These are phyloP conservation scores for Ariopsis seemanni DNA, from an alignment of 2,113 vertebrate genomes.

Conservation along the genomic window DNA sequence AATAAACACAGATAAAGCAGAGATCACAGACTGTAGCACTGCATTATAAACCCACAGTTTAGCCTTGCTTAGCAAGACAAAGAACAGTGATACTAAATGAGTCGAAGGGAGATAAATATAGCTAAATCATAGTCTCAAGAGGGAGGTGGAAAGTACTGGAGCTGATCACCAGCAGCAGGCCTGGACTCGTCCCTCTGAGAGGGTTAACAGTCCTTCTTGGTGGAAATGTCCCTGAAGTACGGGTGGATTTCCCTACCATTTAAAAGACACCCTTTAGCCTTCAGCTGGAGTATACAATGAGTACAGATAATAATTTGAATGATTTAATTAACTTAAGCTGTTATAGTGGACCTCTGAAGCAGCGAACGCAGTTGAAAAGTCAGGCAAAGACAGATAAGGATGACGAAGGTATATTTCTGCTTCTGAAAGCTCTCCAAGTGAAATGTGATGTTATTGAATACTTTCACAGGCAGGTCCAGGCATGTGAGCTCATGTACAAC, in stretches of 20 bases:
- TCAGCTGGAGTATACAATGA: background rate
- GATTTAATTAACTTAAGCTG: background rate
- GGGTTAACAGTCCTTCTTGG: background rate
- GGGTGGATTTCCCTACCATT: conserved; percentile 30
- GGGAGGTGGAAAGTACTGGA: conserved; percentile 51
- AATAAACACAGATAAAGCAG: background rate
- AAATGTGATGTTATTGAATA: background rate
- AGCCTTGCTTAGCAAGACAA: conserved; percentile 10
- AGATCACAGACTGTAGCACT: background rate
- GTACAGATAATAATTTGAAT: background rate
- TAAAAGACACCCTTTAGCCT: background rate
- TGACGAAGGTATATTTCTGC: no score
- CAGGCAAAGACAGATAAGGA: background rate
- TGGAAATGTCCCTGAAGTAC: conserved; percentile 10
- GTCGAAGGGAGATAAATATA: conserved; percentile 41
- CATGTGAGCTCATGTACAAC: conserved; percentile 16
- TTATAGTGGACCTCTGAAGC: background rate
- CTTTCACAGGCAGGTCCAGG: conserved; percentile 1
- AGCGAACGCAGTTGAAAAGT: background rate
- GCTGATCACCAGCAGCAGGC: conserved; percentile 32
- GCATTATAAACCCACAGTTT: background rate
- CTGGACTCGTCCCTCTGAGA: conserved; percentile 34
- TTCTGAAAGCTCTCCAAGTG: background rate
- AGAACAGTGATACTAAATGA: conserved; percentile 36
- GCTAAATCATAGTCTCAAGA: conserved; percentile 20